Base-by-base conservation (phyloP, 2,797 vertebrate genomes). In the Gobio occitaniae region DNA sequence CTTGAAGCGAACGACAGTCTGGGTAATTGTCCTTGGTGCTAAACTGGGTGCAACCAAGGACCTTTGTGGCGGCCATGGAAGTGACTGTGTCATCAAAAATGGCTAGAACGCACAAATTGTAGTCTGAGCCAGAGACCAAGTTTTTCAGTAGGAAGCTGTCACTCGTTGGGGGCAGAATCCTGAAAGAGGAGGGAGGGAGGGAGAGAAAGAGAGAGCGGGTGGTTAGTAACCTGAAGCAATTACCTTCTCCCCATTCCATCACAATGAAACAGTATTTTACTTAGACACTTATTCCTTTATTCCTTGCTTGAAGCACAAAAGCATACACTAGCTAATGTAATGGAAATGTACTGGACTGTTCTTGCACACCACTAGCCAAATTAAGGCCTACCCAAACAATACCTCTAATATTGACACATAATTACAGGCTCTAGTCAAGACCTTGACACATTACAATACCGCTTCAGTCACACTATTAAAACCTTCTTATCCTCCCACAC, bases 11-110 rank as follows among this genome's bases (percentile, higher is more conserved):
- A 90, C 97, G 97, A 91, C 98, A 99, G 90, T 98, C 97, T 0
- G 97, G 95, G 89, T 98, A 98, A 89, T 99, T 98, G 29, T 97
- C 97, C 81, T 95, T 96, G 90, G 98, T 99, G 93, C 96, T 92
- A 92, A 99, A 99, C 93, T 98, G 97, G 89, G 97, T 95, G 0
- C 98, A 99, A 86, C 98, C 98, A 17, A 99, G 96, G 10, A 99
- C 96, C 87, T 99, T 99, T 92, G 98, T 99, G 91, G 98, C 98
- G 0, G 98, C 99, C 88, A 99, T 97, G 0, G 97, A 98, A 0
- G 98, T 99, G 88, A 97, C 97, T 0, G 96, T 97, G 94, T 99
- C 98, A 4, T 99, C 98, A 97, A 98, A 99, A 93, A 99, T 98
- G 89, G 98, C 97, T 92, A 99, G 91, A 72, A 99, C 98, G 0